Evolutionary conservation across 2,797 vertebrate species (phyloP).

Genomic region (Sarcophilus harrisii): DNA sequence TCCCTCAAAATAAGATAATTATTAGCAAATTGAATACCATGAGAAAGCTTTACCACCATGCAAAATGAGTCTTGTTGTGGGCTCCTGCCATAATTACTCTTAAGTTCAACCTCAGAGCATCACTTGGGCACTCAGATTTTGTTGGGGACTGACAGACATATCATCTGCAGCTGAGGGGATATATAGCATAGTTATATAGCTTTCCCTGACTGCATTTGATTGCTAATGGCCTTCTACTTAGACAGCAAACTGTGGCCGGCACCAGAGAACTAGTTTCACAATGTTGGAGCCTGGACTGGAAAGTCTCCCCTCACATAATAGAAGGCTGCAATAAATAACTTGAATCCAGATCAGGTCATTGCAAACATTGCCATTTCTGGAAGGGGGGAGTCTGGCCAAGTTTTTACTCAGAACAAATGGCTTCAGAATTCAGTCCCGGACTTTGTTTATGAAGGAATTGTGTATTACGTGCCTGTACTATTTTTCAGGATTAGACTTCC

Average conservation of each 20-base stretch:
- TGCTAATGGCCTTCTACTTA: constrained; percentile 47
- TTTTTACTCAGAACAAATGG: constrained; percentile 35
- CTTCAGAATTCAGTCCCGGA: constrained; percentile 47
- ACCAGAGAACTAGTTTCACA: constrained; percentile 26
- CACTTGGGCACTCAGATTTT: constrained; percentile 59
- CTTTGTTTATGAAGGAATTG: constrained; percentile 55
- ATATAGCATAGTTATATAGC: background rate
- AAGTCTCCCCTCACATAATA: constrained; percentile 48
- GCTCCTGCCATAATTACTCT: constrained; percentile 63
- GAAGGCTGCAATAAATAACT: constrained; percentile 20
- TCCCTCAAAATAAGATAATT: constrained; percentile 78
- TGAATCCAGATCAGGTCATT: constrained; percentile 31
- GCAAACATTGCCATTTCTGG: constrained; percentile 6
- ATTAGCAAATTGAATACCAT: constrained; percentile 74
- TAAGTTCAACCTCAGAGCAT: constrained; percentile 51
- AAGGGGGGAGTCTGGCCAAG: constrained; percentile 40
- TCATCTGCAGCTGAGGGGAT: constrained; percentile 28
- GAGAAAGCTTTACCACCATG: constrained; percentile 66
- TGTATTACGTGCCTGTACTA: constrained; percentile 27
- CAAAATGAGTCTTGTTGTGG: constrained; percentile 70
- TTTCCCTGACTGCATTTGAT: constrained; percentile 7
- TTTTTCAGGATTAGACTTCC: constrained; percentile 52
- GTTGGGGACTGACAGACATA: constrained; percentile 30
- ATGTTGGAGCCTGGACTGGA: constrained; percentile 54
- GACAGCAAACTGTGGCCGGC: constrained; percentile 39